A percentile compares a stretch with the other conserved stretches of the same genome.
phyloP scores from a whole-genome alignment of 1,140 invertebrate genomes.

The Trichonephila clavata region DNA sequence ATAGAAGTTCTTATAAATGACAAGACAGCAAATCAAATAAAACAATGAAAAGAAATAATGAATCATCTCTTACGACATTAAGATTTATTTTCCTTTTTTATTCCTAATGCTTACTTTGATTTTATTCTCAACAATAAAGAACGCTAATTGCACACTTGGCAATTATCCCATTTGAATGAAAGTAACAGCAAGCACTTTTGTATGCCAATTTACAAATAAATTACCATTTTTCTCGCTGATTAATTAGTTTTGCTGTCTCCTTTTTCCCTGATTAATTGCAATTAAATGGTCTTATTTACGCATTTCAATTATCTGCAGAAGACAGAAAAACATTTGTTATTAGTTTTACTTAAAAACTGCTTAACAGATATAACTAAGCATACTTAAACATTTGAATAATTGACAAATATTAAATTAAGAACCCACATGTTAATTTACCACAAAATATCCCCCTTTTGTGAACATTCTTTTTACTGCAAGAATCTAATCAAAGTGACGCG shows the following conservation, averaged over 20 bases:
- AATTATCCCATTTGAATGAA: constrained; percentile 11
- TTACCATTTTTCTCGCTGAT: constrained; percentile 7
- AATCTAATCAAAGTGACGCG: background rate
- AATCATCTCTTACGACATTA: background rate
- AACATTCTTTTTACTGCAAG: background rate
- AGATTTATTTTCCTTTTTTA: background rate
- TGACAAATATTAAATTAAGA: background rate
- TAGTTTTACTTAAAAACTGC: background rate
- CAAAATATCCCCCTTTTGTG: background rate
- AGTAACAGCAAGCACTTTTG: background rate
- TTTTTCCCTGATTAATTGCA: background rate
- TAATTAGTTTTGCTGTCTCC: background rate
- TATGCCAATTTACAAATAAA: background rate
- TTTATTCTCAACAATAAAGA: background rate
- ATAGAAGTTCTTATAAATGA: background rate
- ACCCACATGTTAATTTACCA: background rate
- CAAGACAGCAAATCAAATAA: background rate
- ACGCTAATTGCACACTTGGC: background rate
- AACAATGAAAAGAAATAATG: background rate
- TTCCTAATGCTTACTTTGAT: background rate
- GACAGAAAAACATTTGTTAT: background rate
- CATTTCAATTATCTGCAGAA: background rate
- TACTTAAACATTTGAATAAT: background rate
- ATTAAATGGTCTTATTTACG: constrained; percentile 1
- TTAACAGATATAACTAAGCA: background rate